Evolutionary conservation across 2,888 invertebrate genomes (phyloP), one percentile per base, ranked within the genome.

Genomic region (Stratiomys singularior): DNA sequence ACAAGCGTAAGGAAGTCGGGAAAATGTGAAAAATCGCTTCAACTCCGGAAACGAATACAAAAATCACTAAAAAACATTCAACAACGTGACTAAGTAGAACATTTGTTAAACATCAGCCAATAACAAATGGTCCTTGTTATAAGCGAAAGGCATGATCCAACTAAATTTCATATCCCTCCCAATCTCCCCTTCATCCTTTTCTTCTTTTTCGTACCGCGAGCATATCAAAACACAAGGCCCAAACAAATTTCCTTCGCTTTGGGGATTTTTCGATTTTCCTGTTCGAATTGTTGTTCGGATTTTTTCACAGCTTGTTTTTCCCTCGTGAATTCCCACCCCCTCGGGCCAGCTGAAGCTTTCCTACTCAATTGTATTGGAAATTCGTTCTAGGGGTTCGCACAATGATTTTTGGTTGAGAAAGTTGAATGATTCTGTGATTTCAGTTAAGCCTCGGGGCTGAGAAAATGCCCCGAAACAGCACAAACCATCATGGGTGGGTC

Each of bases 101-200:
- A 76, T 76, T 76, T 76, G 76, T 76, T 76, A 76, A 63, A 76
- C 76, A 76, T 76, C 76, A 76, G 37, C 60, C 76, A 76, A 76
- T 76, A 76, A 76, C 76, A 76, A 76, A 76, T 76, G 60, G 63
- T 63, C 46, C 63, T 76, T 60, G 76, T 76, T 63, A 72, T 23
- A 58, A 56, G 25, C 28, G 72, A n/a, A 72, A 56, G 30, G 28
- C 27, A 52, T 28, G 52, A 72, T 7, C 72, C 7, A 52, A 52
- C 52, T 52, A 52, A 13, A 52, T 52, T 52, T 18, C 52, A 13
- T 44, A 7, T 7, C 37, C 9, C 37, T 37, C 37, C 37, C 37
- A 5, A 37, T 9, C 5, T 37, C 9, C 37, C 37, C 3, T 9
- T 37, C 37, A 9, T 37, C 52, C 52, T 52, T 18, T 52, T 52